phyloP scores from a whole-genome alignment of 2,888 invertebrate species.

The Alsophila aescularia region DNA sequence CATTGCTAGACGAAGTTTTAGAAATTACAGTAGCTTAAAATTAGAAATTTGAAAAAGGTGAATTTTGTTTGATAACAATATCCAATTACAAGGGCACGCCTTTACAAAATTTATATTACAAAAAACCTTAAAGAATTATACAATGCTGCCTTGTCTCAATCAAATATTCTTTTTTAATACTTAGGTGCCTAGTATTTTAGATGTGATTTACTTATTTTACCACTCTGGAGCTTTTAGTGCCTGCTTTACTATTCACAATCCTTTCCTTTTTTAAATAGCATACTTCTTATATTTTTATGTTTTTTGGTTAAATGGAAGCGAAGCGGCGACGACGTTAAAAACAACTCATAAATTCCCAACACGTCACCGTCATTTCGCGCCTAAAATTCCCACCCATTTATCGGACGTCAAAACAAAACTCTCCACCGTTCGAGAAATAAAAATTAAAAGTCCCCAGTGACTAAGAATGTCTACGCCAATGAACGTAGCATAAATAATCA shows the following conservation, averaged over 20 bases:
- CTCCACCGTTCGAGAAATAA: conserved; percentile 45
- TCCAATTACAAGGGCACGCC: too few relatives aligned
- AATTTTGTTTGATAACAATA: too few relatives aligned
- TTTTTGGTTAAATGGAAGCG: conserved; percentile 8
- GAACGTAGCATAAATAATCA: conserved; percentile 74
- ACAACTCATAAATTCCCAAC: conserved; percentile 44
- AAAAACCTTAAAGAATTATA: too few relatives aligned
- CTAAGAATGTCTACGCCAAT: conserved; percentile 61
- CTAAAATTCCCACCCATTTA: conserved; percentile 48
- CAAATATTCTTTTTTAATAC: not conserved
- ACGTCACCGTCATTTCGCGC: conserved; percentile 41
- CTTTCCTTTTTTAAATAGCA: not conserved
- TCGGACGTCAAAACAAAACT: conserved; percentile 57
- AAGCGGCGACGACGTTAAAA: conserved; percentile 22
- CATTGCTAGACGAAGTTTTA: too few relatives aligned
- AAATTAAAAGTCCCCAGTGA: conserved; percentile 55
- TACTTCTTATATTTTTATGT: conserved; percentile 1
- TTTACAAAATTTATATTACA: too few relatives aligned
- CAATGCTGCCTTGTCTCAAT: not conserved
- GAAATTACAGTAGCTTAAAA: too few relatives aligned
- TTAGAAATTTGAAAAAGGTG: too few relatives aligned
- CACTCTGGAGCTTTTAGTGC: conserved; percentile 2
- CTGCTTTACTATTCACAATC: not conserved
- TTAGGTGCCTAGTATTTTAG: not conserved
- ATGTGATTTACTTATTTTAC: not conserved